Base-by-base conservation (phyloP, 2,888 invertebrate genomes). In the Napeogenes inachia region DNA sequence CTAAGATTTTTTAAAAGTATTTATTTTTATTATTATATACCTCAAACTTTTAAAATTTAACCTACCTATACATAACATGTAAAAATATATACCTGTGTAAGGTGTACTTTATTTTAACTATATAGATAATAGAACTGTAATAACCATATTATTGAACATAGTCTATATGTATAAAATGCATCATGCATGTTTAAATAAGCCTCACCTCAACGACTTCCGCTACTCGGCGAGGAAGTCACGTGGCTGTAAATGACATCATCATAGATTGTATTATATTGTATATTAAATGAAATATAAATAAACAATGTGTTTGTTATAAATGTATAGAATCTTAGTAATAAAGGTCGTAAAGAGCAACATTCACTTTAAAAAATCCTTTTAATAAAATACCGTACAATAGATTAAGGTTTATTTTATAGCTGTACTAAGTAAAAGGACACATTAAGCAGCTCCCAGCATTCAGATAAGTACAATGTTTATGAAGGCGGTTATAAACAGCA, bases 391-490 rank as follows among this genome's bases (percentile, higher is more conserved):
- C 8, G 21, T 30, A 50, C 50, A 50, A 50, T 12, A 30, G 50
- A 50, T 50, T 30, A 30, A 50, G 3, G 12, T 6, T 5, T n/a
- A 50, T 30, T 50, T 50, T 21, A 50, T 38, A 53, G 45, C 45
- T 57, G 53, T 45, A 59, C 60, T 60, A 61, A 64, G 62, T 64
- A 61, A 62, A 67, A 62, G 59, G 62, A 50, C 50, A 50, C 60
- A 64, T 64, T 66, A 64, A 59, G 50, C 60, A 50, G 58, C 56
- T 53, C 30, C 62, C 55, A 54, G 50, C 60, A 57, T 65, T 61
- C 50, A 61, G 67, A 67, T 67, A 67, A 67, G 45, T 50, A 46
- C 21, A 56, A 62, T 58, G 60, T 67, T 67, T 67, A 67, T 57
- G 61, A 60, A 56, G 56, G 57, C 45, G 56, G 62, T 66, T 62